Evolutionary conservation across 2,113 vertebrate species (phyloP).

Genomic region (Oophaga pumilio): DNA sequence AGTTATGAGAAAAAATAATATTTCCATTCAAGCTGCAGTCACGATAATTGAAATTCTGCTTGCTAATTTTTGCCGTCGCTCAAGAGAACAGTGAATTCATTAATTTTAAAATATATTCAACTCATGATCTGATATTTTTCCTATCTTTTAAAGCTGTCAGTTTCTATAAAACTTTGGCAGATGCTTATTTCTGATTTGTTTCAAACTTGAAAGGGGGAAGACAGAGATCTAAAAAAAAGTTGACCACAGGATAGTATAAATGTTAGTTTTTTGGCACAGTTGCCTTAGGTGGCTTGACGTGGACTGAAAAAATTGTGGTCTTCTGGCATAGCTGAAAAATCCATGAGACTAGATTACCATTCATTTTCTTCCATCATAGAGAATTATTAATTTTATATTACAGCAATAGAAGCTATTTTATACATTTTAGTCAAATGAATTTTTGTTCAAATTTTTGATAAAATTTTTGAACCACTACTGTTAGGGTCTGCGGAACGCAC

Average conservation of each 20-base stretch:
- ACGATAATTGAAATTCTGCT: slow-evolving; percentile 16
- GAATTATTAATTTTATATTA: background rate
- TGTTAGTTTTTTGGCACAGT: background rate
- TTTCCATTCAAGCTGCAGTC: slow-evolving; percentile 22
- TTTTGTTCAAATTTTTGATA: no score
- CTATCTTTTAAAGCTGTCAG: slow-evolving; percentile 3
- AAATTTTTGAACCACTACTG: no score
- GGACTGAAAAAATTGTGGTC: background rate
- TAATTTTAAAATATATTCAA: slow-evolving; percentile 44
- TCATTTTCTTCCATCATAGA: background rate
- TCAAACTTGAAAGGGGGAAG: slow-evolving; percentile 32
- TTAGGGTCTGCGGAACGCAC: no score
- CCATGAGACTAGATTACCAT: background rate
- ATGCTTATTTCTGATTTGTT: slow-evolving; percentile 42
- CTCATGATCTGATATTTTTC: slow-evolving; percentile 35
- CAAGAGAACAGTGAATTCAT: slow-evolving; percentile 36
- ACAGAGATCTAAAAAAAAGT: background rate
- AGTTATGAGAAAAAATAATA: background rate
- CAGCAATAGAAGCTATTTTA: background rate
- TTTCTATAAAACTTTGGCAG: slow-evolving; percentile 35
- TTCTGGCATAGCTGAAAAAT: background rate
- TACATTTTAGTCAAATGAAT: background rate
- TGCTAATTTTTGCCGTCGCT: slow-evolving; percentile 19
- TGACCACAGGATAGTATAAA: background rate
- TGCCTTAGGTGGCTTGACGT: background rate